Evolutionary conservation across 2,797 vertebrate species (phyloP).

Genomic region (Rhinophrynus dorsalis): DNA sequence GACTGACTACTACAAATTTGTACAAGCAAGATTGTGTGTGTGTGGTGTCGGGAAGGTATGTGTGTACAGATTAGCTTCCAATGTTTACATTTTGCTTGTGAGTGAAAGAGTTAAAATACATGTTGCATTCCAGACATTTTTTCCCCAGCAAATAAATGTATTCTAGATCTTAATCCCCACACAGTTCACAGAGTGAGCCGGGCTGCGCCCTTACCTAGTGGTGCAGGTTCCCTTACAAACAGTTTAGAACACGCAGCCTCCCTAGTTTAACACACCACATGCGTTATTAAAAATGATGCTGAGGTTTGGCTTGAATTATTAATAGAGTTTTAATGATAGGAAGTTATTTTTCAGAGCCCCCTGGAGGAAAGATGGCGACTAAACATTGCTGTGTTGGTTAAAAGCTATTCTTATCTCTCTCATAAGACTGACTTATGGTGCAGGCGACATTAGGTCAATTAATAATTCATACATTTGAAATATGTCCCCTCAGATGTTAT

Average conservation of each 20-base stretch:
- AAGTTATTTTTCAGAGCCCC: constrained; percentile 78
- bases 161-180: neutral
- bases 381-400: constrained; percentile 69
- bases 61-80: too few relatives aligned
- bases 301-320: constrained; percentile 75
- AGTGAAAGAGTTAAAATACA: constrained; percentile 15
- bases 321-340: constrained; percentile 75
- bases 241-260: constrained; percentile 46
- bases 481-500: constrained; percentile 52
- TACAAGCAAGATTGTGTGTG: neutral
- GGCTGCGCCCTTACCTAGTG: constrained; percentile 17
- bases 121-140: constrained; percentile 6
- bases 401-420: constrained; percentile 64
- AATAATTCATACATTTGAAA: constrained; percentile 78
- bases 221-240: constrained; percentile 30
- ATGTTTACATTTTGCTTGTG: neutral
- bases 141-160: constrained; percentile 2
- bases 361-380: constrained; percentile 74
- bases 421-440: constrained; percentile 55
- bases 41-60: too few relatives aligned
- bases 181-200: constrained; percentile 2
- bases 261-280: constrained; percentile 69
- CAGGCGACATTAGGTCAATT: constrained; percentile 65
- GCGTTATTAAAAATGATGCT: constrained; percentile 67
- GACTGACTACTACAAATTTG: too few relatives aligned